These are phyloP conservation scores for Calycopis cecrops DNA, from an alignment of 1,140 invertebrate species.

Conservation along the genomic window DNA sequence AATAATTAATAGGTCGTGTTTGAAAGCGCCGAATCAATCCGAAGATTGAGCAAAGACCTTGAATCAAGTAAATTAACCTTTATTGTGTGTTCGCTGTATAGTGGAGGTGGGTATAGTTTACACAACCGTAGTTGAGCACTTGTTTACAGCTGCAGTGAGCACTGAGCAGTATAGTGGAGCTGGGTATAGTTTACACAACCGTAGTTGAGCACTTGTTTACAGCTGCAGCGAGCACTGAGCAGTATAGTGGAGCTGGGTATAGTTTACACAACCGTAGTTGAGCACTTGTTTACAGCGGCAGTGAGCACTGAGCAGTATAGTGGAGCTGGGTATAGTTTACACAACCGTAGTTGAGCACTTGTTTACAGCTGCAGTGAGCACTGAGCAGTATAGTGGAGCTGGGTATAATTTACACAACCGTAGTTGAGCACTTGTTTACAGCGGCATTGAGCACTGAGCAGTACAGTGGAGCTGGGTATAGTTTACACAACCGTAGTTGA, in stretches of 20 bases:
- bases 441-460: neutral
- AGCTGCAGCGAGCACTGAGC: neutral
- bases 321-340: too few species aligned
- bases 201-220: too few species aligned
- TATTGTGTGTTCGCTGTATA: neutral
- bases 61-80: conserved; percentile 7
- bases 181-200: too few species aligned
- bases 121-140: conserved; percentile 1
- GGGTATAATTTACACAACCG: neutral
- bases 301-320: too few species aligned
- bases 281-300: neutral
- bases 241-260: neutral
- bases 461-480: too few species aligned
- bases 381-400: neutral
- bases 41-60: conserved; percentile 1
- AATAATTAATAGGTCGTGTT: neutral
- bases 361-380: too few species aligned
- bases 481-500: too few species aligned
- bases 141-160: neutral
- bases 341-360: too few species aligned
- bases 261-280: neutral
- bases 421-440: neutral
- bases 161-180: too few species aligned
- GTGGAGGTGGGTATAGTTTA: neutral
- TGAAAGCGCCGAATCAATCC: conserved; percentile 4